Conservation (phyloP, 2,888 invertebrate genomes). For the Polymixis flavicincta region DNA sequence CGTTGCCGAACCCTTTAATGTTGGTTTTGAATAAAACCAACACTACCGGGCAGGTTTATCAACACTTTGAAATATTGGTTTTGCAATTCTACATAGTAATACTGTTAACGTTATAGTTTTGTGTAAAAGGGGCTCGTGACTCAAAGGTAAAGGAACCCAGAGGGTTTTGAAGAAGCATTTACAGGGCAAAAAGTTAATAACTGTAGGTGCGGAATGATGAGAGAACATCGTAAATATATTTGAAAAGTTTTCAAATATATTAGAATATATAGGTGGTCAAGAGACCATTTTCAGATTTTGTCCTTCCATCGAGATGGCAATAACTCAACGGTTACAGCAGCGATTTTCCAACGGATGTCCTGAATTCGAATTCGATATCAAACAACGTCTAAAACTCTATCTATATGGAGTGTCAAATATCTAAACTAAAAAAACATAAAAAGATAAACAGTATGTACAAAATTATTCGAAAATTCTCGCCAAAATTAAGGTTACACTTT, state of each 20-base stretch:
- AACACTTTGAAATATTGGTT: slow-evolving; percentile 32
- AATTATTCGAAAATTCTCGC: neutral
- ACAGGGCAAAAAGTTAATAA: no score
- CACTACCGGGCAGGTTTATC: slow-evolving; percentile 1
- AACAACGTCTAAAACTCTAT: no score
- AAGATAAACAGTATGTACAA: neutral
- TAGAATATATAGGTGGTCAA: no score
- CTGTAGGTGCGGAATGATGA: no score
- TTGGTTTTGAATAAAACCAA: slow-evolving; percentile 13
- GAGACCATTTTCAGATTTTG: no score
- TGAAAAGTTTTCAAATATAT: no score
- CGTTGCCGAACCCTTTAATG: neutral
- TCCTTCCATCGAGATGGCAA: neutral
- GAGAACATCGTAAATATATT: no score
- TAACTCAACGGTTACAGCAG: neutral
- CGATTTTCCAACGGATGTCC: no score
- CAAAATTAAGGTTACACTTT: neutral
- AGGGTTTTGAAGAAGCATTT: no score
- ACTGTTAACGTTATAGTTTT: neutral
- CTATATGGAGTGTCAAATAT: neutral
- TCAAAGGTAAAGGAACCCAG: neutral
- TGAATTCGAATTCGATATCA: neutral
- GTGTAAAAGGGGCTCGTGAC: neutral
- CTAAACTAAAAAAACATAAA: no score
- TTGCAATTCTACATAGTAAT: neutral